These are phyloP conservation scores for Streptopelia turtur DNA, from an alignment of 2,797 vertebrate species.

Conservation along the genomic window DNA sequence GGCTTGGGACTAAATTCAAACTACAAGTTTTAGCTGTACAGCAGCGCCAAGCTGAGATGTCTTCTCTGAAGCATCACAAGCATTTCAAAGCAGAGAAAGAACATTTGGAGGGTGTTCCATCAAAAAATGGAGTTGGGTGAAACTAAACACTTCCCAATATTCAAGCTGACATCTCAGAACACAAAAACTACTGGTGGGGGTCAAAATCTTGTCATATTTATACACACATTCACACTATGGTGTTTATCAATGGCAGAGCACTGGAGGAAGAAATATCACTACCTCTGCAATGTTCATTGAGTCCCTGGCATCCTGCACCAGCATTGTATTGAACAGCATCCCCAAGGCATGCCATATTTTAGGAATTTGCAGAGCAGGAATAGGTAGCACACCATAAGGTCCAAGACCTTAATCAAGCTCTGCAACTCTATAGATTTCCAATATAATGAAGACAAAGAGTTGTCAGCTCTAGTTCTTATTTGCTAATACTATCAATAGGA, in stretches of 20 bases:
- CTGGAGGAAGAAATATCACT: neutral
- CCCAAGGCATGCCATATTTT: neutral
- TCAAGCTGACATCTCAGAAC: neutral
- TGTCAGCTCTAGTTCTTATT: slow-evolving; percentile 38
- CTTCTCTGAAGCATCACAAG: neutral
- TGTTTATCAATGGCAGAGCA: neutral
- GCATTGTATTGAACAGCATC: neutral
- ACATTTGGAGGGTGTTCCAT: neutral
- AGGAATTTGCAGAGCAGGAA: neutral
- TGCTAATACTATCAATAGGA: slow-evolving; percentile 47
- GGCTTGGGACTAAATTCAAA: neutral
- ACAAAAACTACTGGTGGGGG: neutral
- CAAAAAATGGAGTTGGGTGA: neutral
- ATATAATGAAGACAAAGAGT: slow-evolving; percentile 28
- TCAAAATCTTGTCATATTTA: neutral
- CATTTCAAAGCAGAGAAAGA: neutral
- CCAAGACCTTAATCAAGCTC: slow-evolving; percentile 22
- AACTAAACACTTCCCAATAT: neutral
- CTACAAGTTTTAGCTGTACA: neutral
- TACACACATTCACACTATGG: neutral
- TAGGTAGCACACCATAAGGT: neutral
- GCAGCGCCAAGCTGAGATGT: neutral
- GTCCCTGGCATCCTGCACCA: neutral
- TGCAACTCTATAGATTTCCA: slow-evolving; percentile 31
- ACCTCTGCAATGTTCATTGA: neutral